A percentile compares a stretch with the other conserved stretches of the same genome.
Conservation (phyloP, 2,888 invertebrate genomes). For the Empis stercorea region DNA sequence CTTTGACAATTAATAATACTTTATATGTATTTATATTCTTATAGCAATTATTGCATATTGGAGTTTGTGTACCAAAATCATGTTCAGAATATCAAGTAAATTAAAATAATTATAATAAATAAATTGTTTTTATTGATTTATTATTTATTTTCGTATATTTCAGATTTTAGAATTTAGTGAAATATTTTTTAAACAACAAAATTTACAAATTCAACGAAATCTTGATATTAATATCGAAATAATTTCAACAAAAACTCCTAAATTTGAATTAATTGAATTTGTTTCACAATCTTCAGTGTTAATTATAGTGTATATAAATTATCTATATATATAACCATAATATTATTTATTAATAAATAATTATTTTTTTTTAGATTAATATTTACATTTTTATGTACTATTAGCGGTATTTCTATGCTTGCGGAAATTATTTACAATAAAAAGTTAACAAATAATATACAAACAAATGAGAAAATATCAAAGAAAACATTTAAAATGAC, state of each 20-base stretch:
- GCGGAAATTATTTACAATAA: not conserved
- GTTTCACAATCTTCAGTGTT: not conserved
- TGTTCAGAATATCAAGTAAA: conserved; percentile 1
- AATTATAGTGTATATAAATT: not conserved
- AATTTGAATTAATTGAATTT: not conserved
- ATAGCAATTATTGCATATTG: conserved; percentile 5
- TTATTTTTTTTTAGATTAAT: no score
- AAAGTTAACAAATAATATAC: not conserved
- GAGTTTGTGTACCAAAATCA: conserved; percentile 5
- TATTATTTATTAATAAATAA: no score
- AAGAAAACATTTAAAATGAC: not conserved
- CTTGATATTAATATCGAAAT: not conserved
- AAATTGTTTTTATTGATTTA: no score
- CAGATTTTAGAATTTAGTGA: conserved; percentile 1
- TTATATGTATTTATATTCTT: not conserved
- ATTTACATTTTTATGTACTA: no score
- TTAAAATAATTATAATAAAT: no score
- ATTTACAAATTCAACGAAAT: not conserved
- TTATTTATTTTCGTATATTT: no score
- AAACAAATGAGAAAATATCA: not conserved
- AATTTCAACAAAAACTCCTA: not conserved
- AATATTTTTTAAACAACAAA: not conserved
- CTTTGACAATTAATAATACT: not conserved
- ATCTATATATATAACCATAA: no score
- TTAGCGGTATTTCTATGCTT: no score